Evolutionary conservation across 1,140 invertebrate species (phyloP).

Genomic region (Eueides isabella): DNA sequence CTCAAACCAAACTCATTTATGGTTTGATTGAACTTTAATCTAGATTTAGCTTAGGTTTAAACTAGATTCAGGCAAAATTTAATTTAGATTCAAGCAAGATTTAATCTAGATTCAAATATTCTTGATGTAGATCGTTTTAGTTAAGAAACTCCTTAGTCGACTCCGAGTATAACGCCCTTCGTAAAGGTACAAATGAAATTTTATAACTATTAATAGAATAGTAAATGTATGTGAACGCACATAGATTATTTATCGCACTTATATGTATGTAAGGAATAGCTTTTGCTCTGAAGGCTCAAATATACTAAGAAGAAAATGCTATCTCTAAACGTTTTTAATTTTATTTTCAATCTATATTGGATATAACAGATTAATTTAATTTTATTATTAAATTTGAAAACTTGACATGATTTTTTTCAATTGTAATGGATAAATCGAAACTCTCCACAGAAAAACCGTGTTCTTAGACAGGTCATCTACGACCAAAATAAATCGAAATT

Average conservation of each 20-base stretch:
- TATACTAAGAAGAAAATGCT: constrained; percentile 22
- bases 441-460: too few species aligned
- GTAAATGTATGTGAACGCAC: constrained; percentile 67
- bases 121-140: constrained; percentile 10
- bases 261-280: constrained; percentile 30
- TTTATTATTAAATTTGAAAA: neutral
- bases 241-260: constrained; percentile 70
- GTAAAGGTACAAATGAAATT: constrained; percentile 74
- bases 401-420: neutral
- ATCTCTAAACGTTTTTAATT: neutral
- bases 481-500: too few species aligned
- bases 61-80: constrained; percentile 9
- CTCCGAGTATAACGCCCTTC: constrained; percentile 36
- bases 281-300: constrained; percentile 39
- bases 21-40: constrained; percentile 9
- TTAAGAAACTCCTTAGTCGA: constrained; percentile 38
- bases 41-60: constrained; percentile 5
- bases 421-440: too few species aligned
- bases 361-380: neutral
- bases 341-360: neutral
- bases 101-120: constrained; percentile 6
- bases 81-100: constrained; percentile 5
- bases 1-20: constrained; percentile 2
- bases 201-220: constrained; percentile 50
- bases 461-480: too few species aligned